A percentile compares a stretch with the other conserved stretches of the same genome.
Conservation (phyloP, 2,888 invertebrate species). For the Phyllotreta striolata region DNA sequence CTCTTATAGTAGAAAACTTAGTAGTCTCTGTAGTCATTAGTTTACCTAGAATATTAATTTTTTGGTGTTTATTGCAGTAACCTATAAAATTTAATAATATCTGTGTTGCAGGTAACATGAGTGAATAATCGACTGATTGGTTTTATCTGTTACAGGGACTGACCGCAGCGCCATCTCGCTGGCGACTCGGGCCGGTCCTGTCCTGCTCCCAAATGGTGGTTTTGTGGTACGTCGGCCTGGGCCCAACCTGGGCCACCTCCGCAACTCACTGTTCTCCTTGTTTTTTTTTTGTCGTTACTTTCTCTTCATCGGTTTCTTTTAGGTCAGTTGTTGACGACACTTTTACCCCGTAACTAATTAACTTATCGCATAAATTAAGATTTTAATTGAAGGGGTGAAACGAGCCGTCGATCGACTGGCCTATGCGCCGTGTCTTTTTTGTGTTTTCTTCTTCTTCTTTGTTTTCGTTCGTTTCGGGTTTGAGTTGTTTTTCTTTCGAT, state of each 20-base stretch:
- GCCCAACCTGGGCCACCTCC: slow-evolving; percentile 54
- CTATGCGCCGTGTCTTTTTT: slow-evolving; percentile 16
- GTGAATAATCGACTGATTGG: slow-evolving; percentile 50
- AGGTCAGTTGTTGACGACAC: slow-evolving; percentile 8
- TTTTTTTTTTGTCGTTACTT: slow-evolving; percentile 32
- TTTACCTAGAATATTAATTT: too few relatives aligned
- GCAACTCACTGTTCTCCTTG: slow-evolving; percentile 50
- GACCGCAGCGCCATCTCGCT: slow-evolving; percentile 62
- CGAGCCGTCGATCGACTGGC: slow-evolving; percentile 14
- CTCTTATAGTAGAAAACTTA: too few relatives aligned
- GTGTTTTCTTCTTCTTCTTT: slow-evolving; percentile 34
- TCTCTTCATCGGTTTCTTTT: slow-evolving; percentile 34
- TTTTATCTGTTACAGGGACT: slow-evolving; percentile 63
- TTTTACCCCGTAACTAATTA: too few relatives aligned
- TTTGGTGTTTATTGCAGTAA: too few relatives aligned
- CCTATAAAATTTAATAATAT: slow-evolving; percentile 21
- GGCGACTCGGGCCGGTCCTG: slow-evolving; percentile 61
- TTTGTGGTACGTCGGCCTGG: slow-evolving; percentile 61
- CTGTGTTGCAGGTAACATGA: slow-evolving; percentile 38
- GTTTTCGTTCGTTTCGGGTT: slow-evolving; percentile 40
- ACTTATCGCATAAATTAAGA: neutral
- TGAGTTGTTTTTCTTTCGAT: slow-evolving; percentile 29
- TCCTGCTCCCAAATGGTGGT: slow-evolving; percentile 61
- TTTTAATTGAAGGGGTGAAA: slow-evolving; percentile 12
- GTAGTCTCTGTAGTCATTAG: too few relatives aligned